A percentile compares a stretch with the other conserved stretches of the same genome.
Conservation (phyloP, 2,888 invertebrate species). For the Lamproptera curius region DNA sequence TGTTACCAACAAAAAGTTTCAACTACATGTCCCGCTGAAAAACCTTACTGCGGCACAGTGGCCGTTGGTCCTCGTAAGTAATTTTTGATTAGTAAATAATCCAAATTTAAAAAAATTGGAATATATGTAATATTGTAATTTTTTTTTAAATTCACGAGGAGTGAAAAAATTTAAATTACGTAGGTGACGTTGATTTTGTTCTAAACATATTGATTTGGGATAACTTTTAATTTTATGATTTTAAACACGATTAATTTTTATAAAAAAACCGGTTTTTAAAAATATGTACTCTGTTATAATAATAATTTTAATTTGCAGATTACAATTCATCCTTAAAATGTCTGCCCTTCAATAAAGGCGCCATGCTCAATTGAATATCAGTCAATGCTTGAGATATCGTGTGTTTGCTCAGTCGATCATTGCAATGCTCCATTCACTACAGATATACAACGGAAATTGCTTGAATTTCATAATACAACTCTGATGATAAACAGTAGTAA, state of each 20-base stretch:
- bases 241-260: neutral
- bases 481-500: conserved; percentile 32
- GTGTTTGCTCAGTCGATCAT: conserved; percentile 48
- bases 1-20: conserved; percentile 17
- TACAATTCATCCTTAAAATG: conserved; percentile 51
- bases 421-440: conserved; percentile 57
- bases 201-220: too few species aligned
- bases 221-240: too few species aligned
- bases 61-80: conserved; percentile 44
- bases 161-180: too few species aligned
- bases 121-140: too few species aligned
- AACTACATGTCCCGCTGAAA: conserved; percentile 38
- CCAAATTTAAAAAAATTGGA: too few species aligned
- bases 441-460: conserved; percentile 44
- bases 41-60: conserved; percentile 47
- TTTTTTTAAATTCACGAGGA: too few species aligned
- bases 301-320: conserved; percentile 24
- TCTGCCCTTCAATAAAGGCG: conserved; percentile 33
- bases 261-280: neutral
- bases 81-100: too few species aligned
- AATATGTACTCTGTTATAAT: neutral
- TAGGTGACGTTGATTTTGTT: too few species aligned
- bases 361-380: conserved; percentile 46
- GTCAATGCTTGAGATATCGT: conserved; percentile 47
- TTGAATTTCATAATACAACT: conserved; percentile 42